Percentiles rank a stretch among this genome's conserved stretches.
Conservation (phyloP, 2,113 vertebrate genomes). For the Psephotus haematonotus region DNA sequence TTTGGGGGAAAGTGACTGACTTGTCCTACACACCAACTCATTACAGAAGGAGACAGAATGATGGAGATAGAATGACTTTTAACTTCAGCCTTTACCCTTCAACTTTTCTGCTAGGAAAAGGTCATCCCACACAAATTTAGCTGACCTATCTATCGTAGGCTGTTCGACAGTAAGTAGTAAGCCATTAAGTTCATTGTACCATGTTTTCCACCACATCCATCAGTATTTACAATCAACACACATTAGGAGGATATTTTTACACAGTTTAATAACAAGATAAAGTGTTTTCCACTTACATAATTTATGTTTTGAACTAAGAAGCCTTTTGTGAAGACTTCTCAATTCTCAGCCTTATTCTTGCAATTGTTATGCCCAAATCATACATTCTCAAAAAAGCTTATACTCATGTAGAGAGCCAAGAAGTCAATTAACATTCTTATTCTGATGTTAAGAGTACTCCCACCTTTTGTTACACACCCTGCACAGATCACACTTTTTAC, state of each 20-base stretch:
- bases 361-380: not conserved
- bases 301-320: not conserved
- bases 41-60: not conserved
- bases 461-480: not conserved
- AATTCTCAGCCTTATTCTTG: not conserved
- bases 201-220: conserved; percentile 64
- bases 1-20: not conserved
- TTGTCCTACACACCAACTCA: not conserved
- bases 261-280: conserved; percentile 12
- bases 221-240: conserved; percentile 34
- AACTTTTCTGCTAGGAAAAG: not conserved
- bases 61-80: not conserved
- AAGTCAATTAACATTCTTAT: not conserved
- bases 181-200: conserved; percentile 12
- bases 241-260: not conserved
- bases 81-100: not conserved
- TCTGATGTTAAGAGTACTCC: not conserved
- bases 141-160: not conserved
- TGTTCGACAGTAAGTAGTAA: not conserved
- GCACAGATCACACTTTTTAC: not conserved
- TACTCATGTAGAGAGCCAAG: not conserved
- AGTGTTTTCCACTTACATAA: not conserved
- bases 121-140: not conserved
- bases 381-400: not conserved
- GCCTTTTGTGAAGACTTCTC: not conserved